Evolutionary conservation across 2,888 invertebrate species (phyloP), one percentile per base, ranked within the genome.

Genomic region (Encarsia formosa): DNA sequence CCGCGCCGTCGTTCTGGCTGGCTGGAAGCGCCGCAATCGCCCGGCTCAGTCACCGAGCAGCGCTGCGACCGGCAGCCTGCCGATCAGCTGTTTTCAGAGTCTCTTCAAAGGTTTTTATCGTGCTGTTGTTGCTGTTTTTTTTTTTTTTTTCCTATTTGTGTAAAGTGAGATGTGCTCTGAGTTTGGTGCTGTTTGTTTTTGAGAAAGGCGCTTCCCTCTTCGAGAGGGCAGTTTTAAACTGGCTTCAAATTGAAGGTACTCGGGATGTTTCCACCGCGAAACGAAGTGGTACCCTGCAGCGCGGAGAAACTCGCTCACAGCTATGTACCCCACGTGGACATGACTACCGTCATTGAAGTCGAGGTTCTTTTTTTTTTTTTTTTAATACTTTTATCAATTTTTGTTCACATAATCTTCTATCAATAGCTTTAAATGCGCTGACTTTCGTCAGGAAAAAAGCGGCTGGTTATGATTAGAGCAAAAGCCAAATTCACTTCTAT

Each of bases 271-370:
- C 73, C 74, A 50, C 73, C 73, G 66, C 72, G 74, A 50, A 69
- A 70, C 62, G 74, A 74, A 60, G 71, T 71, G 67, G 67, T 72
- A 51, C 34, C 34, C 13, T n/a, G n/a, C n/a, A 70, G 67, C 58
- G 71, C 70, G 67, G 72, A 79, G 78, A 79, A 76, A 71, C 77
- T 80, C 80, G 84, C 83, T 76, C 79, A 85, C 61, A 73, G 73
- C 63, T 74, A 73, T 64, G 74, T 73, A 78, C 84, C 85, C 68
- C 85, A 84, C 80, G 85, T 86, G 75, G 85, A 85, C 71, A 81
- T 85, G 78, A 83, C 85, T 67, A 84, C 84, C 67, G 85, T 86
- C 74, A 85, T 86, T 74, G 85, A 86, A 79, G 83, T 84, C 73
- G 85, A 85, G 85, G 85, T 85, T 40, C 23, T 22, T n/a, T 39